Evolutionary conservation across 2,797 vertebrate species (phyloP), one percentile per base, ranked within the genome.

Genomic region (Vultur gryphus): DNA sequence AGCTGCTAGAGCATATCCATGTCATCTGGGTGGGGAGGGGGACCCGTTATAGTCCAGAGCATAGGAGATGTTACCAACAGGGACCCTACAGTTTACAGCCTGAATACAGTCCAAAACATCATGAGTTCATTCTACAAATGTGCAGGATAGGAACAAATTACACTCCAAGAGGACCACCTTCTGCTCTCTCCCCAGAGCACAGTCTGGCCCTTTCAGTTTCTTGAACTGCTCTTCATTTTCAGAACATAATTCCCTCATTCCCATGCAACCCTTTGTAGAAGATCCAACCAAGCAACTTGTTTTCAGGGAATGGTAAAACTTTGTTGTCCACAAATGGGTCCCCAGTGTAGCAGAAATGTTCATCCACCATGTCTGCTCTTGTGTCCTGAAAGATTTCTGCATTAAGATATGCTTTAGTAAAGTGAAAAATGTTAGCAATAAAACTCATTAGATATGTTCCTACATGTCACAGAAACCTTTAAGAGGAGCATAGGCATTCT

Each of bases 1-100:
- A 55, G 9, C 6, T 66, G 8, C 52, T 16, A 54, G 8, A 52
- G 5, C 7, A 15, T 31, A 58, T 39, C 44, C 7, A 6, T 44
- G 17, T 29, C 1, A 5, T 7, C 35, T 75, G 9, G 11, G 12
- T n/a, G 12, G 5, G 8, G 7, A 25, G 4, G 0, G 4, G 9
- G 9, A 46, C 21, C 4, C 0, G 0, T 13, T 48, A 35, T 1
- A 31, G 5, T 21, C 18, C 39, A 57, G 33, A 76, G 15, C 3
- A 20, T 33, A 57, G n/a, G 13, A 51, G 7, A 31, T 13, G 3
- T 55, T 39, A 23, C 24, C 13, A 26, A 54, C 3, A 76, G 7
- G 6, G 21, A 69, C 9, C 16, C 4, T 19, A 13, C 13, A 35
- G 16, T 61, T 89, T 71, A 44, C 25, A 43, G 16, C 37, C 31